These are phyloP conservation scores for Hypotaenidia okinawae DNA, from an alignment of 2,797 vertebrate species.

Conservation along the genomic window DNA sequence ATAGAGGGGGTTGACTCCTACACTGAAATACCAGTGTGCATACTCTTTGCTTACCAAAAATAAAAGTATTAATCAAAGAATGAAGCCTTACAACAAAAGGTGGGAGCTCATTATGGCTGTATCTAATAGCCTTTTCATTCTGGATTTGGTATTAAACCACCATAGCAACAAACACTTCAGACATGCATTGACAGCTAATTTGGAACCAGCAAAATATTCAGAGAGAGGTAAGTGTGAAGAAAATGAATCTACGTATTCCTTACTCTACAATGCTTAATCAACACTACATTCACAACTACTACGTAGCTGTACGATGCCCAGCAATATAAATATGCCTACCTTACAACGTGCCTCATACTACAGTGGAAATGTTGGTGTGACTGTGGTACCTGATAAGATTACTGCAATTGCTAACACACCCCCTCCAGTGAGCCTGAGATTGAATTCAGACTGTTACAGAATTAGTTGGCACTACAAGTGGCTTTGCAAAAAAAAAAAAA, in stretches of 20 bases:
- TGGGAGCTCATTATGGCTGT: neutral
- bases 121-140: neutral
- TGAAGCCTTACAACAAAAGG: neutral
- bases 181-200: neutral
- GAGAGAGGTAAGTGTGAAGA: conserved; percentile 2
- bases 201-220: conserved; percentile 13
- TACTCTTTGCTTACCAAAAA: neutral
- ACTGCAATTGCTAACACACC: neutral
- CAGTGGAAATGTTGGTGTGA: neutral
- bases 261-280: neutral
- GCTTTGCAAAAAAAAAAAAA: neutral
- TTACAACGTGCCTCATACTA: neutral
- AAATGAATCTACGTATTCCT: neutral
- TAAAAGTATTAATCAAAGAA: neutral
- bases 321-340: neutral
- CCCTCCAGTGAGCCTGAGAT: fast-evolving
- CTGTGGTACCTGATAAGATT: neutral
- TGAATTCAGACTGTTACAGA: neutral
- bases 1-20: neutral
- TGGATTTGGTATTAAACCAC: neutral
- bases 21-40: neutral
- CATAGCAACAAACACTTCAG: conserved; percentile 37
- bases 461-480: neutral
- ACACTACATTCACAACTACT: neutral
- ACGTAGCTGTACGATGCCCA: fast-evolving